Evolutionary conservation across 2,113 vertebrate species (phyloP).

Genomic region (Misgurnus mizolepis): DNA sequence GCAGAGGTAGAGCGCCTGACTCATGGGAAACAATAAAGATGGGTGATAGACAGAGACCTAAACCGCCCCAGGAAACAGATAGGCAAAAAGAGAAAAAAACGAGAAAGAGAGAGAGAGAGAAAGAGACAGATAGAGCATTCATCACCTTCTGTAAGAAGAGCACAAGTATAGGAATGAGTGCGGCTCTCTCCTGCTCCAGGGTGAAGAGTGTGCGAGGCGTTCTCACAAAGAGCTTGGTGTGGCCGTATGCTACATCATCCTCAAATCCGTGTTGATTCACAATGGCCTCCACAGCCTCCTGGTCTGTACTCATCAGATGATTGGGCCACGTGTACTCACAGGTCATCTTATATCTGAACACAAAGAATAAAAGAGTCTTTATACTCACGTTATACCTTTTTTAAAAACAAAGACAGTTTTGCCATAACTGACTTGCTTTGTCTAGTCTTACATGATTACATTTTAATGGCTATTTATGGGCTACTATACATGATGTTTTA

Average conservation of each 20-base stretch:
- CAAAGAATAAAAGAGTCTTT: not conserved
- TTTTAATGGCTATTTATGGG: too few species aligned
- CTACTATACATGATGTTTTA: too few species aligned
- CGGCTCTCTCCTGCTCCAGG: constrained; percentile 83
- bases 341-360: constrained; percentile 91
- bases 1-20: not conserved
- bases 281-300: constrained; percentile 83
- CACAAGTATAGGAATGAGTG: constrained; percentile 90
- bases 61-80: not conserved
- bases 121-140: not conserved
- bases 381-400: too few species aligned
- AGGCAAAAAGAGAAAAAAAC: not conserved
- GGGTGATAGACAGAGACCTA: not conserved
- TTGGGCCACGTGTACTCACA: constrained; percentile 97
- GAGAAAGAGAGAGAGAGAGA: not conserved
- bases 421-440: too few species aligned
- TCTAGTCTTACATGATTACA: too few species aligned
- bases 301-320: constrained; percentile 85
- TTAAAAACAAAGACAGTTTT: too few species aligned
- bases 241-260: constrained; percentile 87
- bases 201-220: constrained; percentile 82
- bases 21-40: constrained; percentile 6
- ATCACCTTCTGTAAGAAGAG: constrained; percentile 92
- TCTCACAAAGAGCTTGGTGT: constrained; percentile 88
- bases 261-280: constrained; percentile 86